Evolutionary conservation across 37 sponge, comb jelly and placozoan genomes (phyloP).

Genomic region (Beroe forskalii): DNA sequence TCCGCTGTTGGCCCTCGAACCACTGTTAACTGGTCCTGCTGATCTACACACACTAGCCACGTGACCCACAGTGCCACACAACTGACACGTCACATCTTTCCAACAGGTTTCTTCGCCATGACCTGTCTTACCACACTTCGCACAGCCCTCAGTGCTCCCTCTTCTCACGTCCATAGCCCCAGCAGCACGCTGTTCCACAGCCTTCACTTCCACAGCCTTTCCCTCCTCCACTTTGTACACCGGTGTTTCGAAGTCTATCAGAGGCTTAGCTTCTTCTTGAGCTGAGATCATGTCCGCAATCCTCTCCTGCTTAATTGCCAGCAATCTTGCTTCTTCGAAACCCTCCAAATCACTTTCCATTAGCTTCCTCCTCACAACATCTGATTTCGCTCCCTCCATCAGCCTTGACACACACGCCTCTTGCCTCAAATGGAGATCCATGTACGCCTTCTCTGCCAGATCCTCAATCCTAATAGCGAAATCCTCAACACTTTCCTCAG

Average conservation of each 20-base stretch:
- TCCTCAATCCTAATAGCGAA: too few species aligned
- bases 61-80: background rate
- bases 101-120: background rate
- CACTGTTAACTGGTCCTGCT: background rate
- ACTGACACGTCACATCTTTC: slow-evolving; percentile 4
- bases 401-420: too few species aligned
- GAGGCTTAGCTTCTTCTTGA: background rate
- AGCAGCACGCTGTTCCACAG: background rate
- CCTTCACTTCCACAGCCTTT: too few species aligned
- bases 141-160: background rate
- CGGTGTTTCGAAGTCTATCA: background rate
- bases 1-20: background rate
- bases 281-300: background rate
- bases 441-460: too few species aligned
- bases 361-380: too few species aligned
- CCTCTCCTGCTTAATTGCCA: background rate
- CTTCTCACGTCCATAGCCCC: background rate
- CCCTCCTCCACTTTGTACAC: background rate
- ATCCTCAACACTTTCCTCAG: too few species aligned
- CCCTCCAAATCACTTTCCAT: too few species aligned
- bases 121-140: background rate
- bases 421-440: too few species aligned
- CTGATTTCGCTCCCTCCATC: too few species aligned
- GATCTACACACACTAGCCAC: background rate
- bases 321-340: background rate